Evolutionary conservation across 2,113 vertebrate genomes (phyloP), one percentile per base, ranked within the genome.

Genomic region (Antechinus stuartii): DNA sequence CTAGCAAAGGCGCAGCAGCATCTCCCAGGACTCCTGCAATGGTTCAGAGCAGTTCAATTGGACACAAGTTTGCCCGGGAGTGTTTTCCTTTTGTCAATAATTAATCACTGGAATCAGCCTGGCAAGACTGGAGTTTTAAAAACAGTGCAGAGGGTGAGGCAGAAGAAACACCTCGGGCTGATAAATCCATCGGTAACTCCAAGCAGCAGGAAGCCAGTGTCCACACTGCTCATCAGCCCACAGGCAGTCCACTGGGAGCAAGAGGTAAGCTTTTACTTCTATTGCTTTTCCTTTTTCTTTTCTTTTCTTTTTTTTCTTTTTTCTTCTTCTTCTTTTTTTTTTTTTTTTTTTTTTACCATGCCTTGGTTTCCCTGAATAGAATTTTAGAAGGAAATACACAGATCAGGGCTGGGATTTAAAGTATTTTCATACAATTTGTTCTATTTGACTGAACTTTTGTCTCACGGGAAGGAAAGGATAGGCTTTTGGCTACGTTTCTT

Each of bases 231-330:
- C 92, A 50, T 54, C 94, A 56, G 91, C 56, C 92, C 49, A 2
- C 94, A 42, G 54, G 55, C 61, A 16, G 57, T 6, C n/a, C 30
- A 35, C 25, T 50, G 54, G 9, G 54, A 4, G 92, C 4, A 0
- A 56, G 94, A 98, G 98, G 98, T 98, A 97, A 98, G 98, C 92
- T 90, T 96, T 76, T 68, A n/a, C 57, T 92, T 68, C 42, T 50
- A 90, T 90, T 90, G 42, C 1, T 90, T 90, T 90, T 0, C 42
- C 12, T 35, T 68, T 68, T n/a, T n/a, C 35, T 19, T 19, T 9
- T 1, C 2, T 68, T 84, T 35, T 14, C 14, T 30, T 61, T 3
- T 1, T 57, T 11, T 57, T 27, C 30, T 61, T 14, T 12, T 14
- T 4, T 68, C 3, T 16, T 8, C 3, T 8, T 61, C 61, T 30